Conservation (phyloP, 2,113 vertebrate species). For the human region DNA sequence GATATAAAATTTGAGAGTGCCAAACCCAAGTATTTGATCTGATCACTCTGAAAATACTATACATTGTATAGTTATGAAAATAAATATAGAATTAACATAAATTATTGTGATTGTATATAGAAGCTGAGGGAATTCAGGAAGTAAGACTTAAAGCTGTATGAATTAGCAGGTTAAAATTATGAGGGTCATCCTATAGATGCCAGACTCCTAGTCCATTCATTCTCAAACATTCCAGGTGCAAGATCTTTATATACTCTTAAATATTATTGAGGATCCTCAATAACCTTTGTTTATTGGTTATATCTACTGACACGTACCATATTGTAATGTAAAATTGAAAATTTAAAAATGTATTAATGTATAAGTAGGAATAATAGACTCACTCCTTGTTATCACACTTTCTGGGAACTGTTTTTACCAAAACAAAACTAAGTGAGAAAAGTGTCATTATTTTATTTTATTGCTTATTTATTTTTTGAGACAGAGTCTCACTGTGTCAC, state of each 20-base stretch:
- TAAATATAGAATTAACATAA: background rate
- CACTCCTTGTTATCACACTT: background rate
- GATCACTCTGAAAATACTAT: background rate
- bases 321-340: background rate
- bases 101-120: background rate
- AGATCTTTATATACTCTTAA: background rate
- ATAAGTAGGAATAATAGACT: background rate
- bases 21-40: background rate
- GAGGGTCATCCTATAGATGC: background rate
- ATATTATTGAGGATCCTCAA: background rate
- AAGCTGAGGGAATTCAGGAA: background rate
- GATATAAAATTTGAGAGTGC: background rate
- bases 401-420: background rate
- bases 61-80: background rate
- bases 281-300: background rate
- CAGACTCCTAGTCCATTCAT: background rate
- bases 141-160: background rate
- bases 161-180: background rate
- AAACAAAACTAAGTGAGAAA: background rate
- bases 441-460: background rate
- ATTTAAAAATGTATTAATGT: background rate
- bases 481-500: too few species aligned
- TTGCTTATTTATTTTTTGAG: too few species aligned
- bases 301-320: background rate
- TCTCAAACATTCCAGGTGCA: background rate